Evolutionary conservation across 2,888 invertebrate genomes (phyloP), one percentile per base, ranked within the genome.

Genomic region (Balanococcus diminutus): DNA sequence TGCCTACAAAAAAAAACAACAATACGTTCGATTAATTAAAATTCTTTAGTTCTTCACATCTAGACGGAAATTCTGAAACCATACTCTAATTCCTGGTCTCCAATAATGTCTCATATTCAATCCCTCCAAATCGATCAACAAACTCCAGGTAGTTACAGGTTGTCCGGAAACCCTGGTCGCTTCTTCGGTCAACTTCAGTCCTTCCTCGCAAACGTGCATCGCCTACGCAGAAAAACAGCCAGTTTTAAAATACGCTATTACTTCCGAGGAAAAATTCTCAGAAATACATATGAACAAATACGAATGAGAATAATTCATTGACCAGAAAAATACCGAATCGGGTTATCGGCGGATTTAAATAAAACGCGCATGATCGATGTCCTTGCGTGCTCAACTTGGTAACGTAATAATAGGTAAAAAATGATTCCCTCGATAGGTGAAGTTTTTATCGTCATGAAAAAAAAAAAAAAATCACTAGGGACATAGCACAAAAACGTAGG

Each of bases 21-120:
- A n/a, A n/a, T n/a, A n/a, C n/a, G n/a, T n/a, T n/a, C n/a, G n/a
- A n/a, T n/a, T n/a, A n/a, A n/a, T n/a, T n/a, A n/a, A n/a, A n/a
- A n/a, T n/a, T n/a, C n/a, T n/a, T n/a, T n/a, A n/a, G n/a, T n/a
- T n/a, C n/a, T n/a, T n/a, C n/a, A n/a, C n/a, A n/a, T n/a, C n/a
- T n/a, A n/a, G n/a, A n/a, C n/a, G n/a, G n/a, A n/a, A n/a, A n/a
- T n/a, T n/a, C n/a, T n/a, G n/a, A n/a, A n/a, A n/a, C n/a, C n/a
- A n/a, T 89, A 91, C 91, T 88, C 94, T 93, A 87, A 98, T 95
- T 31, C 98, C 98, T 0, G 98, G 98, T 88, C 97, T 91, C 98
- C 98, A 98, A 87, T 98, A 92, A 91, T 98, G 98, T 2, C 98
- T 92, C 97, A 98, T 97, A 90, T 96, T 97, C 84, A 98, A 92